Base-by-base conservation (phyloP, 2,888 invertebrate genomes). In the Polylopha cassiicola region DNA sequence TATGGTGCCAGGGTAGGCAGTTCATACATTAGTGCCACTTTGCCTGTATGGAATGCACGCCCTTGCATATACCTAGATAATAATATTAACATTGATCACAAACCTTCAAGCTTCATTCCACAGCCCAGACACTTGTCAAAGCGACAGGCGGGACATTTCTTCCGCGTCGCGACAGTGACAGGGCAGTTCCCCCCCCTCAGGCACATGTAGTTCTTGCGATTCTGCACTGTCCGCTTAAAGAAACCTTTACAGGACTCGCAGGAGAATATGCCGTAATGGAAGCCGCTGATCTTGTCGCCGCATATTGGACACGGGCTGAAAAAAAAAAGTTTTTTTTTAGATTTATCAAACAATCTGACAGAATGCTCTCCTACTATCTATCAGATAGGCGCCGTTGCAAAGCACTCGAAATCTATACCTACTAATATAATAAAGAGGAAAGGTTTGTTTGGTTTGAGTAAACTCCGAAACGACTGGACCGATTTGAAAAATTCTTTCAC, bases 161-260 rank as follows among this genome's bases (percentile, higher is more conserved):
- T 98, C 44, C 98, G 87, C 2, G 97, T 98, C 1, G 94, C 92
- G 21, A 97, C 94, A 4, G 95, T 95, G 6, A 98, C 95, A 13
- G 95, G 95, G 77, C 98, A 98, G 55, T 91, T 92, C 0, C 95
- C 95, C 1, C 97, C 96, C 14, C 96, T 87, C 29, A 94, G 87
- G 70, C 98, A 98, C 64, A 96, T 95, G 79, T 98, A 98, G 73
- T 96, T 95, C 86, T 98, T 98, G 54, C 97, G 91, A 73, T 98
- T 98, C 84, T 98, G 98, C n/a, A 98, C 98, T 10, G 98, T 98
- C 45, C 98, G 88, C 78, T 98, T 98, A 87, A 98, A 98, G 86
- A 98, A 98, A 2, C 98, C 98, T 78, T 98, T 98, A 80, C 98
- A 98, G 10, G 96, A 96, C 72, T 98, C 98, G 81, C 98, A 98